Evolutionary conservation across 2,797 vertebrate genomes (phyloP).

Genomic region (Argyrosomus regius): DNA sequence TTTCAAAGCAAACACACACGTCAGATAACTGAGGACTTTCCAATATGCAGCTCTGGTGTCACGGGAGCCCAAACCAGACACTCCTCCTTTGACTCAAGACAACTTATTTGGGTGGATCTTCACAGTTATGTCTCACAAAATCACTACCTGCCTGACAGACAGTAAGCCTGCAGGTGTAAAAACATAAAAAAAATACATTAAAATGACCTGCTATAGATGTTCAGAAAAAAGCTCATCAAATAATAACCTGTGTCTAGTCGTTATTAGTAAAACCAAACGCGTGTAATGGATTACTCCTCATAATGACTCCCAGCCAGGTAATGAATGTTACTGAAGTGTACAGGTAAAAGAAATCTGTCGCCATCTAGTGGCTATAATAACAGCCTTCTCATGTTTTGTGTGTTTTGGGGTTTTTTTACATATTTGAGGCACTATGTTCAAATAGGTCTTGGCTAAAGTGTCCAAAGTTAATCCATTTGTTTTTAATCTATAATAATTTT

Average conservation of each 20-base stretch:
- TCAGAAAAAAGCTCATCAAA: neutral
- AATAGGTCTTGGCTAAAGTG: no score
- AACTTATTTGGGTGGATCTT: no score
- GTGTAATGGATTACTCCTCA: neutral
- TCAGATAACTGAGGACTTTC: conserved; percentile 11
- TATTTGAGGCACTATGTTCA: no score
- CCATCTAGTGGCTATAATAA: conserved; percentile 67
- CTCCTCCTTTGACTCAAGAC: no score
- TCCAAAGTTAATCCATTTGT: no score
- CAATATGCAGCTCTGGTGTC: neutral
- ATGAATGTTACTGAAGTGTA: neutral
- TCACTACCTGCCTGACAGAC: neutral
- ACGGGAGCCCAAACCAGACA: neutral
- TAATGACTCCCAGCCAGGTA: no score
- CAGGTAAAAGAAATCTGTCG: conserved; percentile 18
- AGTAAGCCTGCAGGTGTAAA: neutral
- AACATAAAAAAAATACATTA: neutral
- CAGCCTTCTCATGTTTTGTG: neutral
- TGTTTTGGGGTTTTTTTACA: no score
- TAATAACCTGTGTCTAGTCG: neutral
- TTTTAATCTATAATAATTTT: no score
- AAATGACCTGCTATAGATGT: neutral
- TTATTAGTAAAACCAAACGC: no score
- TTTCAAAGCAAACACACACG: conserved; percentile 54
- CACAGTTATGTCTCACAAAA: neutral